Percentiles rank a stretch among this genome's conserved stretches.
phyloP scores from a whole-genome alignment of 92 coral and sea anemone genomes.

The Epizoanthus rinbou region DNA sequence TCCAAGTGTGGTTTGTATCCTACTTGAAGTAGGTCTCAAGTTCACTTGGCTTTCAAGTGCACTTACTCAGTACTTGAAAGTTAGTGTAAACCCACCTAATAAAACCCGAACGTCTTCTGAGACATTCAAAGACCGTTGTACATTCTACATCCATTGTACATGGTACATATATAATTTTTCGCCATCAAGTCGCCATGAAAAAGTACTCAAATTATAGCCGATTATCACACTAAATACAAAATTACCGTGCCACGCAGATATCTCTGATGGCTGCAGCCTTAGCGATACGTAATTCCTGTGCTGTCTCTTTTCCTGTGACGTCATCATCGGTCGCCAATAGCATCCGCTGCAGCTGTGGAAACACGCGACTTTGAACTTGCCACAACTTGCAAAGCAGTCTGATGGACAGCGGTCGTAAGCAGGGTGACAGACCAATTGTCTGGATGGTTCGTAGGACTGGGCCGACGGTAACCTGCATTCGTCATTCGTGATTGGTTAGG shows the following conservation, averaged over 20 bases:
- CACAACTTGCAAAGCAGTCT: conserved; percentile 86
- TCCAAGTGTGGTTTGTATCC: no score
- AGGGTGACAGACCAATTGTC: conserved; percentile 68
- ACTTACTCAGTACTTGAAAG: no score
- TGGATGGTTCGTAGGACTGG: conserved; percentile 80
- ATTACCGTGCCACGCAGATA: conserved; percentile 81
- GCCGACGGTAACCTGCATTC: conserved; percentile 72
- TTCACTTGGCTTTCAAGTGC: no score
- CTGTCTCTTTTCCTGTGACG: conserved; percentile 46
- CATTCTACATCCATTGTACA: no score
- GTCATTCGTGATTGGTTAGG: background rate
- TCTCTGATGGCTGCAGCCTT: conserved; percentile 90
- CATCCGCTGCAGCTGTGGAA: conserved; percentile 80
- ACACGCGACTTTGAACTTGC: conserved; percentile 85
- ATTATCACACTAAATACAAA: background rate
- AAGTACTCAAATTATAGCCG: background rate
- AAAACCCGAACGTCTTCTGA: no score
- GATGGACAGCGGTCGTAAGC: conserved; percentile 70
- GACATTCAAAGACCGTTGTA: no score
- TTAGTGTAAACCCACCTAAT: no score
- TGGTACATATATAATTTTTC: no score
- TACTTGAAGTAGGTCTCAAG: no score
- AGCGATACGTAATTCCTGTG: conserved; percentile 78
- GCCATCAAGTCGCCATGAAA: no score
- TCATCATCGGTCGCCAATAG: conserved; percentile 63